Base-by-base conservation (phyloP, 2,113 vertebrate genomes). In the Ellobius talpinus region DNA sequence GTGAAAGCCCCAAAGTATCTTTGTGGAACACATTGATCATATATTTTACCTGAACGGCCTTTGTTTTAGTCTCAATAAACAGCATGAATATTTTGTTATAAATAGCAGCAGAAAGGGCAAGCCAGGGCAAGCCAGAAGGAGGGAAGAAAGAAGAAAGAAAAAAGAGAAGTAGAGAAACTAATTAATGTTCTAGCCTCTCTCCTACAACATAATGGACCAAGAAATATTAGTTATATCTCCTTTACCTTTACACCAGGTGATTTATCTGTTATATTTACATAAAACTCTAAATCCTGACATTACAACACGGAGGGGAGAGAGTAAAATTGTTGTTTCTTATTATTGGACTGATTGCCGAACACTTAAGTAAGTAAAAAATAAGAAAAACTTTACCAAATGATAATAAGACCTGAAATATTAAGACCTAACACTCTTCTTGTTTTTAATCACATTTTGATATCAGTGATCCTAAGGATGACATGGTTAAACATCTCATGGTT, bases 301-400 rank as follows among this genome's bases (percentile, higher is more conserved):
- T 31, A 61, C 39, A 39, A 19, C 4, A 42, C 0, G 0, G 4
- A 47, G 1, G 61, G 4, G 5, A 36, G 11, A 31, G 61, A 39
- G 7, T 31, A 68, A 52, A 39, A 66, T 39, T 23, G 50, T 85
- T 65, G 1, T 90, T 85, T 85, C 12, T 78, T 61, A 2, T 65
- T 76, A 45, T 39, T 85, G 84, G 13, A 58, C 33, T 52, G 39
- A 50, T 36, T 55, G 11, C 5, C 73, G 0, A 76, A 47, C 1
- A 68, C 0, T 65, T 11, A 95, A 74, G 87, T 93, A 63, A 90
- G 4, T 23, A 85, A 21, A 78, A 92, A 96, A 65, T 24, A 39
- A 61, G 11, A 14, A 73, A 70, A 96, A 1, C 6, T 79, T 70
- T 79, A 73, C 2, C 4, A 94, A 93, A 36, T 68, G 26, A 61